These are phyloP conservation scores for Mus caroli DNA, from an alignment of 2,797 vertebrate genomes.

Conservation along the genomic window DNA sequence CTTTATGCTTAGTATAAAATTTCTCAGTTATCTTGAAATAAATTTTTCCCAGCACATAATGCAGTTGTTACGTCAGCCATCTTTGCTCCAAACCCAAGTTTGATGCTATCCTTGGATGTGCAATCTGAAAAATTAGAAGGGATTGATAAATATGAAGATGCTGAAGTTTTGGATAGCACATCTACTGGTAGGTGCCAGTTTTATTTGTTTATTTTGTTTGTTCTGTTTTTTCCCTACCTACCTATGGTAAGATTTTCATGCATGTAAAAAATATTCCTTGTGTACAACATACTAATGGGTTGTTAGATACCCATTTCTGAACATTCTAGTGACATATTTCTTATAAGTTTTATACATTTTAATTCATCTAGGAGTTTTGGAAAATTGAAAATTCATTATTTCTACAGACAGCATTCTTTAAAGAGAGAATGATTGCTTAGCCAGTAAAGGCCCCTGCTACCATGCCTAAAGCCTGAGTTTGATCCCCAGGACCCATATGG, in stretches of 20 bases:
- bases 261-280: constrained; percentile 47
- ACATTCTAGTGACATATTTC: constrained; percentile 20
- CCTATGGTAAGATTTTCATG: constrained; percentile 14
- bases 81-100: constrained; percentile 96
- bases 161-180: constrained; percentile 93
- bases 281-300: constrained; percentile 8
- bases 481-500: background rate
- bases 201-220: constrained; percentile 23
- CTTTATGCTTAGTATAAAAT: constrained; percentile 55
- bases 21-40: constrained; percentile 69
- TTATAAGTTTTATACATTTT: constrained; percentile 56
- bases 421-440: constrained; percentile 43
- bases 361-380: constrained; percentile 51
- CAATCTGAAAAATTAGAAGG: constrained; percentile 94
- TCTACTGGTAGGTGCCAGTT: constrained; percentile 92
- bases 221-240: constrained; percentile 40
- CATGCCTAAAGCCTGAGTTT: background rate
- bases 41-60: constrained; percentile 94
- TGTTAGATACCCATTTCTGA: constrained; percentile 33
- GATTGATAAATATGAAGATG: constrained; percentile 92
- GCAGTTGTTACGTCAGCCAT: constrained; percentile 99
- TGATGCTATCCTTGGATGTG: constrained; percentile 94
- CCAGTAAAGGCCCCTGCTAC: background rate
- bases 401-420: constrained; percentile 27
- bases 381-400: constrained; percentile 14